Evolutionary conservation across 2,888 invertebrate genomes (phyloP), one percentile per base, ranked within the genome.

Genomic region (Choristoneura rosaceana): DNA sequence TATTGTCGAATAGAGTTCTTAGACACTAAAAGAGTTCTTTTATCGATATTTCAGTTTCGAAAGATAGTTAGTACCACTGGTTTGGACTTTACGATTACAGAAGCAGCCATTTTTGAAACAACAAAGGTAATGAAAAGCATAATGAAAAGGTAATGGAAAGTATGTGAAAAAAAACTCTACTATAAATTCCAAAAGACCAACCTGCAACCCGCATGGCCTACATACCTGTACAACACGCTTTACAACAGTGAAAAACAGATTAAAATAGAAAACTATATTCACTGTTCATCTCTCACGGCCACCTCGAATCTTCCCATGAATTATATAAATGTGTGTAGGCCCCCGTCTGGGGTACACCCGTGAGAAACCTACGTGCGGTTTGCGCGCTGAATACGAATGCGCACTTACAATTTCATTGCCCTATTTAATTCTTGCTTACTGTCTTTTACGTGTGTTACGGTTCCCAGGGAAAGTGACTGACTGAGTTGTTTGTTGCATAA

Each of bases 371-470:
- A 78, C 80, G 84, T 89, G 89, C 80, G 90, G 90, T 90, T 90
- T 87, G 88, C 83, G 78, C 80, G 83, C 83, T 82, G 92, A 91
- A 92, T 93, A 90, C 88, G 86, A 89, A 92, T 80, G 78, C 77
- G 76, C 86, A 92, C 91, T 92, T 89, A 83, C 91, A 78, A 78
- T 93, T 92, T 92, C 92, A 86, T 85, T 88, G 86, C 82, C 84
- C 88, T 84, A 89, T 87, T 84, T 89, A 82, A 83, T 83, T 81
- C 66, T 76, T 61, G 65, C 60, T 62, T 70, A 34, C 66, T 47
- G 41, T 63, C 71, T 58, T 25, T 50, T 61, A 62, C 52, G 66
- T 38, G 17, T 43, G 60, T 34, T 61, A 60, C 43, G 17, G 66
- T 62, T 74, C 73, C 66, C 70, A 65, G 65, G 65, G 73, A 70